These are phyloP conservation scores for Etheostoma spectabile DNA, from an alignment of 2,113 vertebrate species.

Conservation along the genomic window DNA sequence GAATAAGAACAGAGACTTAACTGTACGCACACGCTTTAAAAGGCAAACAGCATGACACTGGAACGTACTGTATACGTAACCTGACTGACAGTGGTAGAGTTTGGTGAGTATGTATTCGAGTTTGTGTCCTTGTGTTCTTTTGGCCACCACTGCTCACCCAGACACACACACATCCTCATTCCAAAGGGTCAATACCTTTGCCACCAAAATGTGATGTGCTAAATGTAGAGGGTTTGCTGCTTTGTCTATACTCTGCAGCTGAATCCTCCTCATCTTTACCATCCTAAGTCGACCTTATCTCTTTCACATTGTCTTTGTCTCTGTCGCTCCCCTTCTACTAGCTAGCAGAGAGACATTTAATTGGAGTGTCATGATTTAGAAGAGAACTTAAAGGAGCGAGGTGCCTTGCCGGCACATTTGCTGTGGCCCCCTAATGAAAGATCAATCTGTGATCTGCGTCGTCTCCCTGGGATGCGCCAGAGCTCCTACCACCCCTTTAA, in stretches of 20 bases:
- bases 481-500: conserved; percentile 69
- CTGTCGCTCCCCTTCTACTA: conserved; percentile 26
- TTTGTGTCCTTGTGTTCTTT: conserved; percentile 27
- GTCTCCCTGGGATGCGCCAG: conserved; percentile 61
- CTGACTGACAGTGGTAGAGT: background rate
- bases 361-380: conserved; percentile 70
- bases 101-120: background rate
- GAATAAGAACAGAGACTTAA: conserved; percentile 14
- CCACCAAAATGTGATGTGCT: background rate
- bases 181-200: background rate
- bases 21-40: background rate
- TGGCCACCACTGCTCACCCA: background rate
- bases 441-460: conserved; percentile 80
- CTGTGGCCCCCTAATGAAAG: conserved; percentile 74
- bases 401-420: conserved; percentile 73
- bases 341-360: conserved; percentile 66
- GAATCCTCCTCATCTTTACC: background rate
- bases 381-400: conserved; percentile 71
- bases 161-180: background rate
- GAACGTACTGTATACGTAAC: background rate
- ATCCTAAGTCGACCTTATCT: conserved; percentile 6
- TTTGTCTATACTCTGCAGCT: background rate
- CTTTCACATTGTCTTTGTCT: conserved; percentile 3
- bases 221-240: conserved; percentile 4
- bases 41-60: background rate